Evolutionary conservation across 2,888 invertebrate species (phyloP).

Genomic region (Dryadula phaetusa): DNA sequence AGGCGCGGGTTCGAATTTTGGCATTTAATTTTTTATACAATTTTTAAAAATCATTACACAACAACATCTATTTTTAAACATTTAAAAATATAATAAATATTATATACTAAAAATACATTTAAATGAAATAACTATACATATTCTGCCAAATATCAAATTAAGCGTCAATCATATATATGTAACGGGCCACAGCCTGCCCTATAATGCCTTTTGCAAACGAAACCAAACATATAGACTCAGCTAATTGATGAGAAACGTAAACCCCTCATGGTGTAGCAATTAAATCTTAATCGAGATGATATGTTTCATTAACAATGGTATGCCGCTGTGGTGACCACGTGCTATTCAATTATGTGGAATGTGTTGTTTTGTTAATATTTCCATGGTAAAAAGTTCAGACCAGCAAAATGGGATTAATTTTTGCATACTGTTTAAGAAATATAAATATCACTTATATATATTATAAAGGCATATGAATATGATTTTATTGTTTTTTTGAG

Average conservation of each 20-base stretch:
- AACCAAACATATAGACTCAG: slow-evolving; percentile 48
- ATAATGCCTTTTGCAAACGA: slow-evolving; percentile 37
- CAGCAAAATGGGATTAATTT: no score
- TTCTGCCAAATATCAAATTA: background rate
- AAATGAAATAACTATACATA: background rate
- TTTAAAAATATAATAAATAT: no score
- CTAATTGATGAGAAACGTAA: slow-evolving; percentile 50
- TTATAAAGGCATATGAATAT: no score
- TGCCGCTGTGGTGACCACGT: slow-evolving; percentile 25
- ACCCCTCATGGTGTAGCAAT: slow-evolving; percentile 56
- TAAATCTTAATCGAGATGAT: slow-evolving; percentile 59
- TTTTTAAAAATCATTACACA: no score
- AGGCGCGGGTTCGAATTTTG: no score
- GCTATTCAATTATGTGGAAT: background rate
- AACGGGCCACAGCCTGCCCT: slow-evolving; percentile 9
- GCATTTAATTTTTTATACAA: no score
- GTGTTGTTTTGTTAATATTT: background rate
- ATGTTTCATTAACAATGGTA: slow-evolving; percentile 48
- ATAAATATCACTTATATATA: no score
- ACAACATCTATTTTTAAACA: no score
- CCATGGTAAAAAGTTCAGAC: no score
- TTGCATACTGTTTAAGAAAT: no score
- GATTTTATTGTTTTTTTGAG: no score
- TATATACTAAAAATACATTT: no score
- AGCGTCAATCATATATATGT: background rate